A percentile compares a stretch with the other conserved stretches of the same genome.
These are phyloP conservation scores for Chunga burmeisteri DNA, from an alignment of 2,113 vertebrate species.

Conservation along the genomic window DNA sequence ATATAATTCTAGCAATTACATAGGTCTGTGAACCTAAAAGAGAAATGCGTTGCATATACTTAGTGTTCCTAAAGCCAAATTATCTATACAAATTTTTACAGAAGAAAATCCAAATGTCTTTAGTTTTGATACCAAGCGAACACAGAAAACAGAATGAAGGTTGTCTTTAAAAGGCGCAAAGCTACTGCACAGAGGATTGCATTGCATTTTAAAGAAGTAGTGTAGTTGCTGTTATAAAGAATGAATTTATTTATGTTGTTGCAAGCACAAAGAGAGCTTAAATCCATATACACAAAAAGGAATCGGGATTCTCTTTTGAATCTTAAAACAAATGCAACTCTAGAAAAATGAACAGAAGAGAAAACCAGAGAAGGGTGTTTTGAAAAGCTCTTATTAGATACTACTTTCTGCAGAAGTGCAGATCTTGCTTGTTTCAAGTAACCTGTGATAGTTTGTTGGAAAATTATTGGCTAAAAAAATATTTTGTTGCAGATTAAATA, in stretches of 20 bases:
- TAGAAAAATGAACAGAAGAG: background rate
- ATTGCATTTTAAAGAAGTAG: background rate
- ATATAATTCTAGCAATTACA: background rate
- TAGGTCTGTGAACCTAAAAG: background rate
- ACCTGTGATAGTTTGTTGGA: background rate
- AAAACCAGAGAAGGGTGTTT: background rate
- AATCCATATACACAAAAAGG: conserved; percentile 1
- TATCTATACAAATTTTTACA: background rate
- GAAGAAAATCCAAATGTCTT: background rate
- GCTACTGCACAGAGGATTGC: background rate
- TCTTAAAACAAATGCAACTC: background rate
- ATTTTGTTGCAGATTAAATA: background rate
- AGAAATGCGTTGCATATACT: background rate
- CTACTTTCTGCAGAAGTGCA: background rate
- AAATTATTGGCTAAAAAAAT: background rate
- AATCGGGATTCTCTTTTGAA: conserved; percentile 11
- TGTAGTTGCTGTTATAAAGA: background rate
- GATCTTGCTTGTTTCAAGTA: background rate
- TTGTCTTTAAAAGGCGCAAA: background rate
- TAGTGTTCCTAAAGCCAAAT: conserved; percentile 1
- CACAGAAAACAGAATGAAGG: background rate
- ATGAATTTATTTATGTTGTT: conserved; percentile 12
- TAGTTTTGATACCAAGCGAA: background rate
- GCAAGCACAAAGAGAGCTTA: conserved; percentile 7
- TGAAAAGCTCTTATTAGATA: background rate